Evolutionary conservation across 2,113 vertebrate genomes (phyloP), one percentile per base, ranked within the genome.

Genomic region (Notothenia coriiceps): DNA sequence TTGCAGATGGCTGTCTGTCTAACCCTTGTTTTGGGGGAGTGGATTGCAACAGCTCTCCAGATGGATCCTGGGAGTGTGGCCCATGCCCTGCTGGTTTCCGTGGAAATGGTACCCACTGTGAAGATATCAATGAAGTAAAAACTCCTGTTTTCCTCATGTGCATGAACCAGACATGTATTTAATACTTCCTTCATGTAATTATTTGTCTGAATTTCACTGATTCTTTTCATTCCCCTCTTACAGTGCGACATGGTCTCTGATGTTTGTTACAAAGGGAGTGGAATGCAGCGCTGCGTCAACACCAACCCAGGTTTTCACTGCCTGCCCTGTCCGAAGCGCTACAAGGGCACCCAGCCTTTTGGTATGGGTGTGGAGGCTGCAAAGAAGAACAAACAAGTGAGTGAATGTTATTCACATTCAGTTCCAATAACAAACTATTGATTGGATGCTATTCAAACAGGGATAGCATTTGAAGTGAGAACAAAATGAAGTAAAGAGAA

Each of bases 41-140:
- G 56, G 93, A 95, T 49, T 99, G 98, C 90, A 98, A 86, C 93
- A 98, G 98, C 82, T 96, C 96, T 62, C 94, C 97, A 0, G 98
- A 99, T 51, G 98, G 98, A 1, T 99, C 98, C 20, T 99, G 97
- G 97, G 97, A 97, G 11, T 99, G 98, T 13, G 97, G 98, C 12
- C 94, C 97, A 0, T 99, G 98, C 68, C 98, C 98, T 4, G 87
- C 77, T 69, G 98, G 98, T 70, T 97, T 96, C 87, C 95, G 97
- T 84, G 98, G 98, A 82, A 98, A 99, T 40, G 98, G 98, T 49
- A 97, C 95, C 0, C 47, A 95, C 77, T 99, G 98, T 80, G 96
- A 98, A 82, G 98, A 99, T 87, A 93, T 99, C 80, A 97, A 99
- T 83, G 98, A 99, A 97, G 98, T 98, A 93, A 75, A 74, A 22